A percentile compares a stretch with the other conserved stretches of the same genome.
Evolutionary conservation across 2,113 vertebrate species (phyloP).

Genomic region (Nymphicus hollandicus): DNA sequence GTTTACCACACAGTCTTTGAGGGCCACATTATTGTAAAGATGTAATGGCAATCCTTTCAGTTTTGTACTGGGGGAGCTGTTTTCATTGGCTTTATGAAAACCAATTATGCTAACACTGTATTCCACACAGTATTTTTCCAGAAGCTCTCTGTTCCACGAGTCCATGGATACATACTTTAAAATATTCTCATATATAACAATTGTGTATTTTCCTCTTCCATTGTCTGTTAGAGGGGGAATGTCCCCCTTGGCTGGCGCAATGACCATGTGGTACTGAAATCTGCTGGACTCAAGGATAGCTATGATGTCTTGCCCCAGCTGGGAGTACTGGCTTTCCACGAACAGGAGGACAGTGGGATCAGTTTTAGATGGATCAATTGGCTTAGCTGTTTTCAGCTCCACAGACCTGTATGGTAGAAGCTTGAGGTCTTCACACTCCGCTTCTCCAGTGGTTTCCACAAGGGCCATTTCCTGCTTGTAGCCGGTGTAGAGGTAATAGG

Average conservation of each 20-base stretch:
- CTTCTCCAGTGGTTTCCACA: conserved; percentile 76
- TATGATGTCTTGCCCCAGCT: conserved; percentile 94
- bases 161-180: conserved; percentile 93
- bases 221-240: conserved; percentile 91
- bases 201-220: conserved; percentile 85
- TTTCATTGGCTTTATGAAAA: conserved; percentile 95
- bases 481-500: conserved; percentile 91
- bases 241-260: conserved; percentile 92
- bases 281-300: conserved; percentile 92
- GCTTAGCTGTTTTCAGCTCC: conserved; percentile 82
- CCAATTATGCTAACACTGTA: conserved; percentile 94
- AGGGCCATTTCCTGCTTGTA: conserved; percentile 89
- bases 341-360: conserved; percentile 88
- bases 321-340: conserved; percentile 97
- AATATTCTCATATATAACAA: conserved; percentile 94
- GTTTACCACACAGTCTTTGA: conserved; percentile 88
- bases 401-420: conserved; percentile 81
- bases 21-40: conserved; percentile 86
- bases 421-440: conserved; percentile 81
- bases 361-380: conserved; percentile 84
- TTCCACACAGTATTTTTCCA: conserved; percentile 96
- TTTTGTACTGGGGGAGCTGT: conserved; percentile 81
- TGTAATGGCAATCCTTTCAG: conserved; percentile 86
- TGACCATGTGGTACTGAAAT: conserved; percentile 92
- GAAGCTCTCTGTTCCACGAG: conserved; percentile 90